phyloP scores from a whole-genome alignment of 2,888 invertebrate genomes.

The Caenorhabditis uteleia region DNA sequence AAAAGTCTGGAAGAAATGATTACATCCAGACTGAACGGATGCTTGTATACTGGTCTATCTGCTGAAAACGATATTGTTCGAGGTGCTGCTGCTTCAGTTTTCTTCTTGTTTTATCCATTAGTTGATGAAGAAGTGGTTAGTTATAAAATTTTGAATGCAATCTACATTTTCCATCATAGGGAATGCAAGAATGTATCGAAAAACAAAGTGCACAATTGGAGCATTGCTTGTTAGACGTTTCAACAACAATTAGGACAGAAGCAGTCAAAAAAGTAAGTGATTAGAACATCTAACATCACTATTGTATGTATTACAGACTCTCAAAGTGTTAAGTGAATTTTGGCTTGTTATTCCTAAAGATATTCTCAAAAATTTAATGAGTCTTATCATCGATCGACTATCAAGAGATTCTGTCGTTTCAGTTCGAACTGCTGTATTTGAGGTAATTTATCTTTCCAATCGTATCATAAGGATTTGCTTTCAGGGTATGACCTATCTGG shows the following conservation, averaged over 20 bases:
- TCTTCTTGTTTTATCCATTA: slow-evolving; percentile 38
- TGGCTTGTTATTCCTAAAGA: slow-evolving; percentile 30
- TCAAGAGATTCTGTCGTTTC: slow-evolving; percentile 24
- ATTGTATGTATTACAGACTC: neutral
- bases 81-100: slow-evolving; percentile 11
- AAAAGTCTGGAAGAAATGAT: slow-evolving; percentile 14
- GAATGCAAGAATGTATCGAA: slow-evolving; percentile 8
- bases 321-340: slow-evolving; percentile 15
- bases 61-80: slow-evolving; percentile 24
- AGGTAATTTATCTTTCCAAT: slow-evolving; percentile 9
- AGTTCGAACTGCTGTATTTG: slow-evolving; percentile 25
- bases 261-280: slow-evolving; percentile 6
- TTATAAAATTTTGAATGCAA: neutral
- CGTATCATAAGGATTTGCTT: neutral
- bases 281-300: too few species aligned
- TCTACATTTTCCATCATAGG: neutral
- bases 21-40: slow-evolving; percentile 14
- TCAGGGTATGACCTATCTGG: slow-evolving; percentile 7
- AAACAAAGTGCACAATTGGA: slow-evolving; percentile 19
- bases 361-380: slow-evolving; percentile 6
- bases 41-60: slow-evolving; percentile 3
- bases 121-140: slow-evolving; percentile 3
- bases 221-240: slow-evolving; percentile 12
- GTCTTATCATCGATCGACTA: slow-evolving; percentile 15
- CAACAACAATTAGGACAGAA: slow-evolving; percentile 15